These are phyloP conservation scores for Pseudorectes ferrugineus DNA, from an alignment of 2,113 vertebrate species.

Conservation along the genomic window DNA sequence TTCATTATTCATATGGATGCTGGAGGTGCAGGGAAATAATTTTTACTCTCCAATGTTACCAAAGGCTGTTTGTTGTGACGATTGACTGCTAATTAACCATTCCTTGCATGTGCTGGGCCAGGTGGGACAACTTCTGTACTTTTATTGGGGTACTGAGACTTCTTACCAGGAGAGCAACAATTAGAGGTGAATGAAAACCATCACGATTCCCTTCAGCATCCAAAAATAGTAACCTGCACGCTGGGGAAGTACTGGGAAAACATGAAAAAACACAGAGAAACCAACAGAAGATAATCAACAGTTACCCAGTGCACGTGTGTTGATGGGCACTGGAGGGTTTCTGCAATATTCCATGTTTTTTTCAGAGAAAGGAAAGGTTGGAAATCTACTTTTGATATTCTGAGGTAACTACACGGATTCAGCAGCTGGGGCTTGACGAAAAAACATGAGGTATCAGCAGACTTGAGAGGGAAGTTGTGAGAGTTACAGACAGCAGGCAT, in stretches of 20 bases:
- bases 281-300: not conserved
- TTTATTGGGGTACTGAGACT: not conserved
- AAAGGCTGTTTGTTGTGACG: not conserved
- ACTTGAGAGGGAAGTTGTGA: not conserved
- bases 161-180: not conserved
- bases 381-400: not conserved
- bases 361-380: not conserved
- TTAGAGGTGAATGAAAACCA: not conserved
- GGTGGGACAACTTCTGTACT: not conserved
- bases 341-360: not conserved
- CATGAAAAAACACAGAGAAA: not conserved
- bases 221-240: not conserved
- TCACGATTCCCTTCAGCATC: not conserved
- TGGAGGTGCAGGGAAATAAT: not conserved
- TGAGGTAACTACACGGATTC: not conserved
- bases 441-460: not conserved
- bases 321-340: not conserved
- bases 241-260: not conserved
- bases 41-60: not conserved
- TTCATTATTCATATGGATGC: conserved; percentile 1
- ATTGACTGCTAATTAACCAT: not conserved
- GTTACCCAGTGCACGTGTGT: fast-evolving
- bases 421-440: not conserved
- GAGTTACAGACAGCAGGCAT: not conserved
- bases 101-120: not conserved